phyloP scores from a whole-genome alignment of 2,113 vertebrate genomes.

The Sigmodon hispidus region DNA sequence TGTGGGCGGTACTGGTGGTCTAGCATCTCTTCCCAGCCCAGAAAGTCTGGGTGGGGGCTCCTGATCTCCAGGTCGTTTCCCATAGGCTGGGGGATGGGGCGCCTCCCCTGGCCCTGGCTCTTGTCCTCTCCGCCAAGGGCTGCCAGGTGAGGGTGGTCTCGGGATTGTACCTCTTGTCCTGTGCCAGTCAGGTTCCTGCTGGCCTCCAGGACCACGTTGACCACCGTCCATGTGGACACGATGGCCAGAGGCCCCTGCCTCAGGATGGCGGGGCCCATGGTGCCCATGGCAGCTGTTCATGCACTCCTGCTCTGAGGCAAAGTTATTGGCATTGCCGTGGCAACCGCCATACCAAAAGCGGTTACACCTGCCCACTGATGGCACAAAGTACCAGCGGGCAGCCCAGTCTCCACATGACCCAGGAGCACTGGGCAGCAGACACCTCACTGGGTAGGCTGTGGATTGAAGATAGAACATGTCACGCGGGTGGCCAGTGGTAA shows the following conservation, averaged over 20 bases:
- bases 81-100: not conserved
- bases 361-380: slow-evolving; percentile 88
- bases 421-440: slow-evolving; percentile 91
- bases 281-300: slow-evolving; percentile 85
- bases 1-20: not conserved
- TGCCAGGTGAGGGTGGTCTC: not conserved
- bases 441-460: slow-evolving; percentile 89
- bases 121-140: not conserved
- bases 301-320: slow-evolving; percentile 90
- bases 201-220: not conserved
- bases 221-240: not conserved
- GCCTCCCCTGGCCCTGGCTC: not conserved
- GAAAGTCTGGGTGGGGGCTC: not conserved
- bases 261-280: not conserved
- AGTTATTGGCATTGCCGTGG: slow-evolving; percentile 95
- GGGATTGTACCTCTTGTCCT: not conserved
- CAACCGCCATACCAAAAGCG: slow-evolving; percentile 98
- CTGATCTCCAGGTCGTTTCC: not conserved
- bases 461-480: not conserved
- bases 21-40: not conserved
- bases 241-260: slow-evolving; percentile 46
- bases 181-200: not conserved
- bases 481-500: not conserved
- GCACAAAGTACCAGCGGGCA: slow-evolving; percentile 91
- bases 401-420: slow-evolving; percentile 93